These are phyloP conservation scores for Tetramorium alpestre DNA, from an alignment of 1,140 invertebrate genomes.

Conservation along the genomic window DNA sequence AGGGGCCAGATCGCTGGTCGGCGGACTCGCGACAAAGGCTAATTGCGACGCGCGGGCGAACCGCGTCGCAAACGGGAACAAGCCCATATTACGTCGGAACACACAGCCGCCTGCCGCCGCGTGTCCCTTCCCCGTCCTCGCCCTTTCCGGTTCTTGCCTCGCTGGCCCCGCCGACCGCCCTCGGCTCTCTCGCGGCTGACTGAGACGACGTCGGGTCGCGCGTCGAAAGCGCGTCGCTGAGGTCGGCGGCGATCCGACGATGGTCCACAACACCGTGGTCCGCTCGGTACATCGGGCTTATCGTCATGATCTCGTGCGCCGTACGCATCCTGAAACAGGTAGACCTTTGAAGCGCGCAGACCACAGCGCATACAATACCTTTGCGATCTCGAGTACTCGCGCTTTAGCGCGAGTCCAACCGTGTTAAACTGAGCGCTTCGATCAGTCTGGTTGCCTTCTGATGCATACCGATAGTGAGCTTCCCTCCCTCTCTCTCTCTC, in stretches of 20 bases:
- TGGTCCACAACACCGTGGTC: conserved; percentile 46
- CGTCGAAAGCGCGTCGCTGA: conserved; percentile 49
- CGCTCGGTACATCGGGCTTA: conserved; percentile 53
- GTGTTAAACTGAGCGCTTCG: conserved; percentile 22
- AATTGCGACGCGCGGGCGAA: conserved; percentile 80
- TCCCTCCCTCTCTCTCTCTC: neutral
- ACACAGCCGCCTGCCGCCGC: conserved; percentile 63
- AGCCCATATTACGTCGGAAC: conserved; percentile 83
- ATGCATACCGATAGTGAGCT: neutral
- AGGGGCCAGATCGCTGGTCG: conserved; percentile 62
- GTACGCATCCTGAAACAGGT: conserved; percentile 68
- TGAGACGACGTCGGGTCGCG: conserved; percentile 51
- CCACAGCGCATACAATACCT: conserved; percentile 76
- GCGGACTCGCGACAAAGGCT: conserved; percentile 82
- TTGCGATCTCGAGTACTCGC: conserved; percentile 1
- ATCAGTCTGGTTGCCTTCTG: neutral
- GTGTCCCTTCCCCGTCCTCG: conserved; percentile 16
- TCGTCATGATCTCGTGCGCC: conserved; percentile 58
- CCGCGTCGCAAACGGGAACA: conserved; percentile 80
- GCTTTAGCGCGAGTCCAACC: conserved; percentile 57
- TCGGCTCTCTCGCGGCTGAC: neutral
- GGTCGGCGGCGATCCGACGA: conserved; percentile 49
- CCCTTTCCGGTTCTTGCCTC: conserved; percentile 34
- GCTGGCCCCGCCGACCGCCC: neutral
- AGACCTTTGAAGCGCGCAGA: conserved; percentile 68